Evolutionary conservation across 2,888 invertebrate genomes (phyloP), one percentile per base, ranked within the genome.

Genomic region (Elmis aenea): DNA sequence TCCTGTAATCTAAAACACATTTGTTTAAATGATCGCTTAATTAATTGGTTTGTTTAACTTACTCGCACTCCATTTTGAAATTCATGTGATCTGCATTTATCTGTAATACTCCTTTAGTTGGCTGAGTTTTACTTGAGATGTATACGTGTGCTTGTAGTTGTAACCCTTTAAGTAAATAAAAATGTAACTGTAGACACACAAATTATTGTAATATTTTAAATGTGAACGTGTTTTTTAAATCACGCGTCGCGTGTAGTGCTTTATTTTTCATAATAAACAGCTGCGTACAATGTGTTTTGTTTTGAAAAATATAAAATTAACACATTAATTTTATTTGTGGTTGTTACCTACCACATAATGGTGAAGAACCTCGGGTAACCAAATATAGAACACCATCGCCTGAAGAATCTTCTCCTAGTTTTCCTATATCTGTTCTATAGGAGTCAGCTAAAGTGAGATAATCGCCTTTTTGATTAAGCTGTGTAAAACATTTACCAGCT

Each of bases 261-360:
- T n/a, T n/a, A n/a, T n/a, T n/a, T n/a, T n/a, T n/a, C n/a, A n/a
- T n/a, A n/a, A n/a, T n/a, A n/a, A n/a, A n/a, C n/a, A n/a, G n/a
- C n/a, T n/a, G n/a, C n/a, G n/a, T n/a, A n/a, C n/a, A n/a, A n/a
- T n/a, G n/a, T n/a, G n/a, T n/a, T n/a, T n/a, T n/a, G n/a, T n/a
- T n/a, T n/a, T n/a, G n/a, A n/a, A n/a, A n/a, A n/a, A n/a, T n/a
- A n/a, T n/a, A n/a, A n/a, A n/a, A n/a, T n/a, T n/a, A n/a, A n/a
- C n/a, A n/a, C n/a, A n/a, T n/a, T n/a, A n/a, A n/a, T n/a, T n/a
- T n/a, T n/a, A n/a, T n/a, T n/a, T n/a, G n/a, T n/a, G n/a, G n/a
- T n/a, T n/a, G n/a, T n/a, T n/a, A n/a, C n/a, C 6, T 69, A 72
- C 78, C 78, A 58, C 78, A 78, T 58, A 62, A 77, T 6, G 74